Evolutionary conservation across 1,140 invertebrate species (phyloP), one percentile per base, ranked within the genome.

Genomic region (Drosophila albomicans): DNA sequence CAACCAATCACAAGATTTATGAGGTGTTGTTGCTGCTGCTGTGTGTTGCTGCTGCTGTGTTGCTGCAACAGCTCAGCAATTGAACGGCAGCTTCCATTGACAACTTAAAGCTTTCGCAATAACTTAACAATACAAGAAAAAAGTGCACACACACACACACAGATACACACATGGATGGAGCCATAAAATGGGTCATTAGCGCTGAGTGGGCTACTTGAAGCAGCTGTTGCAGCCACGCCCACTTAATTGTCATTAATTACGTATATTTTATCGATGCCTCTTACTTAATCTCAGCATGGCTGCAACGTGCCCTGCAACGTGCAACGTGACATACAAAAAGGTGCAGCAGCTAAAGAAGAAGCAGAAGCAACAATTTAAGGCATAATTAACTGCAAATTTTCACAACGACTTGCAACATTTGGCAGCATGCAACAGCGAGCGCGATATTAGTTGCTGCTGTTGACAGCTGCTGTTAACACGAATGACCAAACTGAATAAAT

Each of bases 121-220:
- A 74, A 81, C 63, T 81, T 70, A 81, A 64, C 62, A 51, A 43
- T 70, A 48, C 65, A 65, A 62, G 30, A 32, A 52, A 49, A 49
- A 75, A 64, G 46, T 49, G 72, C 72, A 84, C 45, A 57, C 46
- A 45, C 45, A 63, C 51, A 63, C 35, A 20, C 57, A 20, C 15
- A 10, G 43, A 28, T 13, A 20, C 43, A 5, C 32, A 8, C 61
- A 52, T 30, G 62, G 8, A 8, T 20, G 5, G 6, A n/a, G 13
- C 45, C 61, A 70, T 88, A 75, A 78, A 78, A 65, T 88, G 84
- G 80, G 77, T 87, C 84, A 87, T 87, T 84, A 88, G 77, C 52
- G 57, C 38, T 32, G 15, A 72, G 52, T 67, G 43, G 43, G 57
- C 66, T 61, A 69, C 46, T 69, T 62, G 52, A 7, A 20, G 46